These are phyloP conservation scores for Nycteola revayana DNA, from an alignment of 2,888 invertebrate species.

Conservation along the genomic window DNA sequence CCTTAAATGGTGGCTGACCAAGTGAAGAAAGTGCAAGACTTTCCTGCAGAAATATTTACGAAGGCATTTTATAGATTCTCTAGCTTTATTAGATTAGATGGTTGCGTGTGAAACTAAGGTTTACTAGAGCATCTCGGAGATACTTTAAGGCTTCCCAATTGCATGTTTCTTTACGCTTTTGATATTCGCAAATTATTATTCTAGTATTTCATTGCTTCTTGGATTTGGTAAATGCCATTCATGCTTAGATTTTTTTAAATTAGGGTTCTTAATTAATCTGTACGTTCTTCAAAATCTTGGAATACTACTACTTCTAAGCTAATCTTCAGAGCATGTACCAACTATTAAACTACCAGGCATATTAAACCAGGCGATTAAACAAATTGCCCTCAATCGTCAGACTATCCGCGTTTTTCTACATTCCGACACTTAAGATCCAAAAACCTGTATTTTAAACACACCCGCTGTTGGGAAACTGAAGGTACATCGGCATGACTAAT, in stretches of 20 bases:
- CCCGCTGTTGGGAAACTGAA: conserved; percentile 16
- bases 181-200: no score
- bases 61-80: conserved; percentile 7
- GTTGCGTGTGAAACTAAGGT: not conserved
- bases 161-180: no score
- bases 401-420: conserved; percentile 35
- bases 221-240: no score
- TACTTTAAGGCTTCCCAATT: no score
- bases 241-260: no score
- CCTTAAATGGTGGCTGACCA: conserved; percentile 23
- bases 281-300: no score
- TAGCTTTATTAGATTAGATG: no score
- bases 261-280: no score
- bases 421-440: conserved; percentile 14
- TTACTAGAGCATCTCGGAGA: no score
- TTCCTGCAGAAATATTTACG: conserved; percentile 24
- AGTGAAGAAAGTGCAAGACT: conserved; percentile 12
- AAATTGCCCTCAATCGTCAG: conserved; percentile 43
- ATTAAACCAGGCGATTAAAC: conserved; percentile 36
- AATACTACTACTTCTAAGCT: no score
- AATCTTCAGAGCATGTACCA: not conserved
- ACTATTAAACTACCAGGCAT: conserved; percentile 13
- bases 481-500: conserved; percentile 2
- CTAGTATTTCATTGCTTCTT: no score
- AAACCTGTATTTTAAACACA: conserved; percentile 14